These are phyloP conservation scores for Catharus bicknelli DNA, from an alignment of 2,113 vertebrate species.

Conservation along the genomic window DNA sequence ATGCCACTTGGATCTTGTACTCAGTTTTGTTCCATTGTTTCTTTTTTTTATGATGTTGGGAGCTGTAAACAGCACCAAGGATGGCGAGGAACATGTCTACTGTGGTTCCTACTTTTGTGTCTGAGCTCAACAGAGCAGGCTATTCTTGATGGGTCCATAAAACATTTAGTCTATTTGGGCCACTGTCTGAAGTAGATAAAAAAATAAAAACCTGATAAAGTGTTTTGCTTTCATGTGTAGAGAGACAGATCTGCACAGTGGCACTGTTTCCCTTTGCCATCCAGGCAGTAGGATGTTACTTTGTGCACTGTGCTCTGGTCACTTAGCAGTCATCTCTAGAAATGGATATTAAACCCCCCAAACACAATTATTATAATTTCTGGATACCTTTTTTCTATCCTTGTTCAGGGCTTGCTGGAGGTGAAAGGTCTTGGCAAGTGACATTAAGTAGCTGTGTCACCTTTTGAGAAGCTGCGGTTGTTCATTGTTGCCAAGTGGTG, in stretches of 20 bases:
- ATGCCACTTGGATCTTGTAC: background rate
- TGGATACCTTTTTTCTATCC: background rate
- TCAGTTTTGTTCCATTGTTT: background rate
- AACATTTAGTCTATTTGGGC: background rate
- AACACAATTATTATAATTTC: background rate
- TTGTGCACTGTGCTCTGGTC: background rate
- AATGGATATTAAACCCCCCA: background rate
- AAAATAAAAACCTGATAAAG: background rate
- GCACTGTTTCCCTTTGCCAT: background rate
- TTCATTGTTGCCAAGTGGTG: background rate
- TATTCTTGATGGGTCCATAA: background rate
- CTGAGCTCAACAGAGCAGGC: background rate
- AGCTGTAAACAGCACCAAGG: background rate
- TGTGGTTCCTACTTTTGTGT: background rate
- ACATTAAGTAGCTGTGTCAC: background rate
- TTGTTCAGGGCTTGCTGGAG: background rate
- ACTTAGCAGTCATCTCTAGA: background rate
- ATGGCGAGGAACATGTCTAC: rapidly evolving
- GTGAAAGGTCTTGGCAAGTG: background rate
- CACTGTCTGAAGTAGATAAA: background rate
- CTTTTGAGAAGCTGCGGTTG: background rate
- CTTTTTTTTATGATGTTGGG: background rate
- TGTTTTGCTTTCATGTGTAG: background rate
- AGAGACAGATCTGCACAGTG: background rate
- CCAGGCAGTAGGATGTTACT: background rate